Evolutionary conservation across 2,797 vertebrate genomes (phyloP).

Genomic region (Sebastes glaucus): DNA sequence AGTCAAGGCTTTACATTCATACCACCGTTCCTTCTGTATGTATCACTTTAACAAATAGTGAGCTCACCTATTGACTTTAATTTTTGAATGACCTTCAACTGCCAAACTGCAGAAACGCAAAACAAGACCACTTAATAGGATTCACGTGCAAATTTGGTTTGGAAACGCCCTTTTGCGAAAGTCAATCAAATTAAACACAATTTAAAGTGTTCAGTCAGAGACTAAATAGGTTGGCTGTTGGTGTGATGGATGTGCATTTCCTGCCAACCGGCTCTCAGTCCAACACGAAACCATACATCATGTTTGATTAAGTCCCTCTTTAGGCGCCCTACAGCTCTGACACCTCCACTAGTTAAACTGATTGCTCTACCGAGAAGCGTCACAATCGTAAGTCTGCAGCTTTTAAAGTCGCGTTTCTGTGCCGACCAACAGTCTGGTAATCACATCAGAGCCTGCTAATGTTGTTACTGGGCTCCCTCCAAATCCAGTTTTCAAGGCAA

Average conservation of each 20-base stretch:
- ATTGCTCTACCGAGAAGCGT: conserved; percentile 68
- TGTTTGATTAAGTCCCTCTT: conserved; percentile 85
- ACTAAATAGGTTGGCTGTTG: conserved; percentile 80
- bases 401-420: conserved; percentile 74
- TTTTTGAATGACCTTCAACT: conserved; percentile 55
- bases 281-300: conserved; percentile 85
- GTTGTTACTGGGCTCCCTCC: conserved; percentile 51
- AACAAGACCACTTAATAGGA: conserved; percentile 41
- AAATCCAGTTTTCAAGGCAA: conserved; percentile 53
- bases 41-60: neutral
- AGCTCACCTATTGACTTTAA: neutral
- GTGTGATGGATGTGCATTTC: conserved; percentile 84
- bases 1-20: neutral
- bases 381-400: conserved; percentile 59
- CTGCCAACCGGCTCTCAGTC: conserved; percentile 71
- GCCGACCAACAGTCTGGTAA: conserved; percentile 58
- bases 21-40: neutral
- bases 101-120: conserved; percentile 41
- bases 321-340: conserved; percentile 45
- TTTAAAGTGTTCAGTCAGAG: conserved; percentile 76
- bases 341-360: conserved; percentile 73
- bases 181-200: conserved; percentile 80
- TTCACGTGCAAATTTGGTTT: conserved; percentile 65
- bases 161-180: conserved; percentile 64
- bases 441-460: conserved; percentile 68